A percentile compares a stretch with the other conserved stretches of the same genome.
These are phyloP conservation scores for Stenoptilia bipunctidactyla DNA, from an alignment of 2,888 invertebrate genomes.

Conservation along the genomic window DNA sequence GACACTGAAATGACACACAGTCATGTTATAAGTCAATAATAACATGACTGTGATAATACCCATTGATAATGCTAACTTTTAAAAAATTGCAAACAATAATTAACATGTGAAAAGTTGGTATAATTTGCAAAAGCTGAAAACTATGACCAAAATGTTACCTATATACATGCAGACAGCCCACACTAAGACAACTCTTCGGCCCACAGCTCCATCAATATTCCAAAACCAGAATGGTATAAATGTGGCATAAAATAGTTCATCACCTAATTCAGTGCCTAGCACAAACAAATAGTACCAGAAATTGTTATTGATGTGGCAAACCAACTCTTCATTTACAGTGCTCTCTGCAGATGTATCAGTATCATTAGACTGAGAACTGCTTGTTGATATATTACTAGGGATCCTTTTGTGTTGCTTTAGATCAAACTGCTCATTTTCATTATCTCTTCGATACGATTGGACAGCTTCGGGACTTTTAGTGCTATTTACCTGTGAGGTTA, in stretches of 20 bases:
- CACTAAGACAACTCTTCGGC: slow-evolving; percentile 83
- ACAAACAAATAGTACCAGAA: slow-evolving; percentile 89
- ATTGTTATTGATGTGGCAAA: slow-evolving; percentile 74
- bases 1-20: too few relatives aligned
- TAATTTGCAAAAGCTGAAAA: too few relatives aligned
- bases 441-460: slow-evolving; percentile 34
- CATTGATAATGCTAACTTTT: too few relatives aligned
- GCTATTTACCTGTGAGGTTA: slow-evolving; percentile 17
- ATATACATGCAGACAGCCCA: slow-evolving; percentile 89
- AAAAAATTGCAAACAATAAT: too few relatives aligned
- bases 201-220: slow-evolving; percentile 92
- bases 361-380: slow-evolving; percentile 48
- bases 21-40: too few relatives aligned
- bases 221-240: slow-evolving; percentile 96
- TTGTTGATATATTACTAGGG: slow-evolving; percentile 49
- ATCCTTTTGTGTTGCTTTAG: slow-evolving; percentile 43
- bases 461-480: slow-evolving; percentile 33
- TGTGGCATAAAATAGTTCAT: slow-evolving; percentile 91
- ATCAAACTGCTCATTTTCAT: slow-evolving; percentile 30
- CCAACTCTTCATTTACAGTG: slow-evolving; percentile 37
- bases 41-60: too few relatives aligned
- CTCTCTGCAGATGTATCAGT: slow-evolving; percentile 48
- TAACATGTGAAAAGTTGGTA: too few relatives aligned
- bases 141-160: slow-evolving; percentile 59
- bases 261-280: slow-evolving; percentile 88